Conservation (phyloP, 2,888 invertebrate species). For the Parthenolecanium corni region DNA sequence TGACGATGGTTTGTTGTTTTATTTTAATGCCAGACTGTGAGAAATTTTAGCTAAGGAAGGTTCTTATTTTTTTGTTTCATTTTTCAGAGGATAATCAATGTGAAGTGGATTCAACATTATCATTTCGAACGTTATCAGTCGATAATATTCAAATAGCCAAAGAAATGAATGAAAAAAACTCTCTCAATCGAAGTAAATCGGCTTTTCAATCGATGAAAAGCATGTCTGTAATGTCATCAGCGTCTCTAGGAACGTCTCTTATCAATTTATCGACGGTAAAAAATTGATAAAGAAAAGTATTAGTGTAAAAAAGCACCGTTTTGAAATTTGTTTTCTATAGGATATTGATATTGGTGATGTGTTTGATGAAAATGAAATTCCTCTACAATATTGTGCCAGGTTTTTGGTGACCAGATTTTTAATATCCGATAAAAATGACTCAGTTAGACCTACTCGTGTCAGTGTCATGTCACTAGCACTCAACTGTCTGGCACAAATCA, state of each 20-base stretch:
- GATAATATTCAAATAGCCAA: slow-evolving; percentile 14
- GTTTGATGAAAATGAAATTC: slow-evolving; percentile 49
- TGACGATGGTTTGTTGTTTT: slow-evolving; percentile 8
- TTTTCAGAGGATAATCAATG: slow-evolving; percentile 1
- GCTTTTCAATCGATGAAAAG: slow-evolving; percentile 1
- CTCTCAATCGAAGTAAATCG: background rate
- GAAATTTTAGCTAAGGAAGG: background rate
- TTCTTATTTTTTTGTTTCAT: background rate
- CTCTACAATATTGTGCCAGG: slow-evolving; percentile 59
- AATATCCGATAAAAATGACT: slow-evolving; percentile 50
- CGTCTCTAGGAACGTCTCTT: background rate
- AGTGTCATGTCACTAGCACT: slow-evolving; percentile 83
- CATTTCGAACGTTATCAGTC: slow-evolving; percentile 11
- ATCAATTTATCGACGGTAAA: slow-evolving; percentile 3
- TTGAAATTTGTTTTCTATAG: slow-evolving; percentile 36
- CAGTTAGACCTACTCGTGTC: slow-evolving; percentile 66
- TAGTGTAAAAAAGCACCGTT: too few relatives aligned
- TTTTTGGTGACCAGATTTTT: slow-evolving; percentile 61
- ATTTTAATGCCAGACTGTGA: background rate
- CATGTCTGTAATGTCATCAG: slow-evolving; percentile 2
- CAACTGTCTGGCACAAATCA: slow-evolving; percentile 61
- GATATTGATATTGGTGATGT: slow-evolving; percentile 55
- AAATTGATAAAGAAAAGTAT: too few relatives aligned
- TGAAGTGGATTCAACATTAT: slow-evolving; percentile 2
- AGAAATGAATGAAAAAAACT: background rate